Evolutionary conservation across 2,797 vertebrate genomes (phyloP).

Genomic region (Tokudaia tokunoshimensis): DNA sequence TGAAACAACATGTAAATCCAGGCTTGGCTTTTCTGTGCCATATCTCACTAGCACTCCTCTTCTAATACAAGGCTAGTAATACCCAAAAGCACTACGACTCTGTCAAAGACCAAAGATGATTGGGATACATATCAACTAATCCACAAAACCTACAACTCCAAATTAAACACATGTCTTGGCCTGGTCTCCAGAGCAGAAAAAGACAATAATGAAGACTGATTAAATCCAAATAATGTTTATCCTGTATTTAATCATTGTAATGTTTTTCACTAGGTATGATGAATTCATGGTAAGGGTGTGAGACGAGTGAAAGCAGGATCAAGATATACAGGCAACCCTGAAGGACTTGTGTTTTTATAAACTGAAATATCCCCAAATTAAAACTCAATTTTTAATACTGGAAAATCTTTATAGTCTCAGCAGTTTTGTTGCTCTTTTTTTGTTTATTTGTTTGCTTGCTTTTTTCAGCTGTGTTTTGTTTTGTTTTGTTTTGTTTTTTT

Average conservation of each 20-base stretch:
- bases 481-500: not conserved
- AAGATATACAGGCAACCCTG: not conserved
- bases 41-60: not conserved
- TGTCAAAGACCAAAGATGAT: not conserved
- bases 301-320: not conserved
- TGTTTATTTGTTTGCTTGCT: not conserved
- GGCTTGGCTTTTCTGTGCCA: not conserved
- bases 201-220: not conserved
- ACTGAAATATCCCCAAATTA: not conserved
- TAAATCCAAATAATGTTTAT: not conserved
- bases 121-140: not conserved
- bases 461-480: not conserved
- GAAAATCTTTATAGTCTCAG: not conserved
- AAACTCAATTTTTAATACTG: not conserved
- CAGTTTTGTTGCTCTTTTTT: not conserved
- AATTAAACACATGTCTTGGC: not conserved
- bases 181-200: not conserved
- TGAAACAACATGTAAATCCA: not conserved
- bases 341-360: not conserved
- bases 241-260: not conserved
- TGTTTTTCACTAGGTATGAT: not conserved
- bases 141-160: not conserved
- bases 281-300: not conserved
- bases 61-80: not conserved
- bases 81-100: not conserved